Evolutionary conservation across 2,113 vertebrate genomes (phyloP), one percentile per base, ranked within the genome.

Genomic region (Furnarius figulus): DNA sequence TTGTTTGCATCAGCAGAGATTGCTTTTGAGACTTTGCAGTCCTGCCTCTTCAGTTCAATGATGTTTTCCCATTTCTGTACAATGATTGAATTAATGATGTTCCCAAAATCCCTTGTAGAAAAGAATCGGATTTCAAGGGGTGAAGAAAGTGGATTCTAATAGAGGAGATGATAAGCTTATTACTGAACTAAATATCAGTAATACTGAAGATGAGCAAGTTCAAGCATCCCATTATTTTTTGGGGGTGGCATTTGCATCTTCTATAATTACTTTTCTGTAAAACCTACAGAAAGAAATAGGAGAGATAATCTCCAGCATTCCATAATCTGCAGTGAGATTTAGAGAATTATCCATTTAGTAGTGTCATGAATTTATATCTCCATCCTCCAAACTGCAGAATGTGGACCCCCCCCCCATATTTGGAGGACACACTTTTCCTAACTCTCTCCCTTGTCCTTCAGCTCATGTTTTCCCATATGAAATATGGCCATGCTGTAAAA

Each of bases 161-260:
- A 83, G 63, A 78, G 50, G 52, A 91, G 40, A 33, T 55, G 31
- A 87, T 87, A 92, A 90, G 62, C 85, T 95, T 90, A 95, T 95
- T 89, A 89, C 52, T 90, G 96, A 92, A 75, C 72, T 90, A 94
- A 89, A 33, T 77, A 85, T 62, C 59, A 65, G 84, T 72, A 93
- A 76, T 84, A 72, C 39, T 81, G 46, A 90, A 44, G 53, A 87
- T 49, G 70, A 75, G 31, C 73, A 65, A 75, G 40, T 83, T 74
- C 75, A 88, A 37, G n/a, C 12, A 82, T 70, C 52, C 13, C 39
- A 71, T 85, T 93, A 23, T 59, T 74, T 93, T 90, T 91, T 0
- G 20, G 35, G 31, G 23, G 24, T n/a, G 76, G 24, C 11, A 49
- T 95, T 96, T 92, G 61, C 49, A 83, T 88, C 68, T 67, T 52